Conservation (phyloP, 2,797 vertebrate species). For the Gallirallus australis region DNA sequence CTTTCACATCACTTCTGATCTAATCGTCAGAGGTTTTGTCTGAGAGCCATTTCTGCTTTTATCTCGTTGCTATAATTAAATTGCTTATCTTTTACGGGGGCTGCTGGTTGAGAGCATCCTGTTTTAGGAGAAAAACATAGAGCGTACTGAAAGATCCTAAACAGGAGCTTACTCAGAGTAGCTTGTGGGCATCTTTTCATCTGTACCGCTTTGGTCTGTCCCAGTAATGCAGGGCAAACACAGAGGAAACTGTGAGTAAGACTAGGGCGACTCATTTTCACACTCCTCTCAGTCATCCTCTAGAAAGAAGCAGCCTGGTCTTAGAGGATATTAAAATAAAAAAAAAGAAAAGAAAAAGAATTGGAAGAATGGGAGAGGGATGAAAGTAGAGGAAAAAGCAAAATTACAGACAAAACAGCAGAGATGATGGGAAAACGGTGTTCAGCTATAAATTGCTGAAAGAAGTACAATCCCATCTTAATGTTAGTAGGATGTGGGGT, state of each 20-base stretch:
- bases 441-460: background rate
- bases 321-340: background rate
- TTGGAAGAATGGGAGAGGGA: background rate
- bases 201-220: constrained; percentile 24
- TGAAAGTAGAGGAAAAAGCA: background rate
- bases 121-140: background rate
- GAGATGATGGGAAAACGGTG: background rate
- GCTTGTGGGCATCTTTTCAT: constrained; percentile 9
- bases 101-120: constrained; percentile 39
- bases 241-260: constrained; percentile 16
- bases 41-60: constrained; percentile 52
- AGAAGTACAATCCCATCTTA: background rate
- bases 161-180: constrained; percentile 4
- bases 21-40: constrained; percentile 34
- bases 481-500: background rate
- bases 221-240: constrained; percentile 42
- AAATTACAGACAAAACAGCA: background rate
- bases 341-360: too few species aligned
- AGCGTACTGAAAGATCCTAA: background rate
- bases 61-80: constrained; percentile 48
- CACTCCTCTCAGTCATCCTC: constrained; percentile 8
- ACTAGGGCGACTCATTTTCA: constrained; percentile 19
- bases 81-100: constrained; percentile 56
- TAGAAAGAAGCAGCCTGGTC: background rate
- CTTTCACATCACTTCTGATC: constrained; percentile 58